Base-by-base conservation (phyloP, 1,140 invertebrate genomes). In the Bombus ignitus region DNA sequence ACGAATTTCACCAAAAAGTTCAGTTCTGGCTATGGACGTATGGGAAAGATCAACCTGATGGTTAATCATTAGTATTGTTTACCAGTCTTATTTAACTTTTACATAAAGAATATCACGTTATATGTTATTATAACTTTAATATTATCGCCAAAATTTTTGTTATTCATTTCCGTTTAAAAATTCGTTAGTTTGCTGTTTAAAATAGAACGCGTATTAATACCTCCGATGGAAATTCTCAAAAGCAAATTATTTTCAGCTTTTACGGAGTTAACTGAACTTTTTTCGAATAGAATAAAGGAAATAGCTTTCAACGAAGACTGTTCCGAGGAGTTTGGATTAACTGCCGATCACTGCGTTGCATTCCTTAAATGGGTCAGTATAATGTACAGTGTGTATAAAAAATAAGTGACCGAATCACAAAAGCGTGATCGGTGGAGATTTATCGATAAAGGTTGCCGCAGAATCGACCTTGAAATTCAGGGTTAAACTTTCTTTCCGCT, bases 11-110 rank as follows among this genome's bases (percentile, higher is more conserved):
- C 81, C 95, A 95, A 71, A 91, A 89, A 0, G 91, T 96, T 1
- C 90, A 95, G 59, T 95, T 96, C 91, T 96, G 96, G 96, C 91
- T 96, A 22, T 96, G 96, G 96, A 96, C 95, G 10, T 93, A 91
- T 35, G 96, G 95, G 32, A 89, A 88, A 47, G 93, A 96, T 53
- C 83, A 92, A 81, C 95, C 96, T 10, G 93, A 96, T 91, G 96
- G 96, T 96, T 93, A 72, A 81, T 66, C 59, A 65, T 28, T 47
- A 68, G 0, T n/a, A 44, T 22, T 42, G 9, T 39, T 73, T 59
- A 86, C n/a, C 44, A 44, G 10, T 22, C 65, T 25, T 77, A 28
- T n/a, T 22, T 77, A 28, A 1, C 6, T n/a, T 37, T 10, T 39
- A 75, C 59, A 2, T 53, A 53, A 53, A 53, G 47, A 22, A 22